Evolutionary conservation across 2,797 vertebrate species (phyloP), one percentile per base, ranked within the genome.

Genomic region (Rhinoraja longicauda): DNA sequence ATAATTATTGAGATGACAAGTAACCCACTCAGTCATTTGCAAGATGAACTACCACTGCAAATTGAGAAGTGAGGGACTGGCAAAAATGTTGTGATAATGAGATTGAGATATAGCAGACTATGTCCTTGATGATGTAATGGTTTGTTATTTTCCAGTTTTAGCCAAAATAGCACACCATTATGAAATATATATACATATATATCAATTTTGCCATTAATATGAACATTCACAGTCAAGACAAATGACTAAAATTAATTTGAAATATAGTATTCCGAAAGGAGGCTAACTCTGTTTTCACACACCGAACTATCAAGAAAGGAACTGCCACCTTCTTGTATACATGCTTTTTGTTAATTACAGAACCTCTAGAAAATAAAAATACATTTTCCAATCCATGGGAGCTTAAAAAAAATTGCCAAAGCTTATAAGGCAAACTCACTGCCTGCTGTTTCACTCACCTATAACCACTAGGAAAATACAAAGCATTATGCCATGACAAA

Each of bases 21-120:
- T 93, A 94, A 94, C 94, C 94, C 93, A 96, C 96, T 94, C 93
- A 93, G 95, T 96, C 95, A 95, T 94, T 94, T 95, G 91, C 93
- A 94, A 96, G 92, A 95, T 94, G 93, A 94, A 93, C 94, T 96
- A 94, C 94, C 95, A 95, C 94, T 95, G 94, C 94, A 94, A 95
- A 95, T 95, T 97, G 97, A 97, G 96, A 97, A 97, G 96, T 97
- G 96, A 95, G 97, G 97, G 97, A 96, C 96, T 96, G 96, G 96
- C 94, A 94, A 95, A 96, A 96, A 97, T 96, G 97, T 97, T 97
- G 96, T 96, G 96, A 94, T 97, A 97, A 97, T 97, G 97, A 97
- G 97, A 95, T 95, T 93, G 95, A 96, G 94, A 94, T 95, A 94
- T 93, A 94, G 94, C 94, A 95, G 95, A 94, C 93, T 94, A 93